Evolutionary conservation across 2,888 invertebrate genomes (phyloP).

Genomic region (Drosophila siamana): DNA sequence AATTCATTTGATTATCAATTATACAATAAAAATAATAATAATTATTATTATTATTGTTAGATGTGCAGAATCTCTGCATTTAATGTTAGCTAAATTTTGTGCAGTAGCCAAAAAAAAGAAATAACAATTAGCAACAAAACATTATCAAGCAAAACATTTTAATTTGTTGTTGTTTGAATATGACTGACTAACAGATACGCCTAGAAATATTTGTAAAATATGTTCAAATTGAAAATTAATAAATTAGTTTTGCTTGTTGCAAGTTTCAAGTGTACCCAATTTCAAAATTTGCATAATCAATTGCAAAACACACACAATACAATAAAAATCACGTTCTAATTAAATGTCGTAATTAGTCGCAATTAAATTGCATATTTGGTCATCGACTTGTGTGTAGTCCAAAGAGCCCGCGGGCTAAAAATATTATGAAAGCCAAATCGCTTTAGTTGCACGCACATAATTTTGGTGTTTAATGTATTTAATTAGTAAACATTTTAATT

Average conservation of each 20-base stretch:
- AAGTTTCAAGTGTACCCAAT: not conserved
- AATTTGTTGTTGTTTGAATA: rapidly evolving
- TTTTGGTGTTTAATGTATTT: conserved; percentile 58
- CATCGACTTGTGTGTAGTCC: conserved; percentile 1
- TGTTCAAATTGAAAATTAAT: no score
- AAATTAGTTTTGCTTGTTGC: no score
- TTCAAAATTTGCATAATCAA: not conserved
- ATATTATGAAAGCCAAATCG: conserved; percentile 32
- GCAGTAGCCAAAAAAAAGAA: conserved; percentile 10
- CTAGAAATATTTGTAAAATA: not conserved
- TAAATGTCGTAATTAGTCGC: conserved; percentile 26
- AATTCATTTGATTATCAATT: conserved; percentile 40
- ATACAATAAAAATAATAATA: not conserved
- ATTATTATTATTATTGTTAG: conserved; percentile 23
- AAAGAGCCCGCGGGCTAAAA: conserved; percentile 20
- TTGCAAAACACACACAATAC: not conserved
- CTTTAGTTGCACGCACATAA: conserved; percentile 52
- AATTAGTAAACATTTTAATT: conserved; percentile 77
- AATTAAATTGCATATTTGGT: conserved; percentile 13
- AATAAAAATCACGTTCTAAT: conserved; percentile 40
- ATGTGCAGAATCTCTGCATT: not conserved
- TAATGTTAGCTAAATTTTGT: conserved; percentile 9
- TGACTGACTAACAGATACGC: not conserved
- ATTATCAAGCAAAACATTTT: not conserved
- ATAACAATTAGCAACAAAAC: conserved; percentile 13